Evolutionary conservation across 2,888 invertebrate genomes (phyloP), one percentile per base, ranked within the genome.

Genomic region (Pollenia angustigena): DNA sequence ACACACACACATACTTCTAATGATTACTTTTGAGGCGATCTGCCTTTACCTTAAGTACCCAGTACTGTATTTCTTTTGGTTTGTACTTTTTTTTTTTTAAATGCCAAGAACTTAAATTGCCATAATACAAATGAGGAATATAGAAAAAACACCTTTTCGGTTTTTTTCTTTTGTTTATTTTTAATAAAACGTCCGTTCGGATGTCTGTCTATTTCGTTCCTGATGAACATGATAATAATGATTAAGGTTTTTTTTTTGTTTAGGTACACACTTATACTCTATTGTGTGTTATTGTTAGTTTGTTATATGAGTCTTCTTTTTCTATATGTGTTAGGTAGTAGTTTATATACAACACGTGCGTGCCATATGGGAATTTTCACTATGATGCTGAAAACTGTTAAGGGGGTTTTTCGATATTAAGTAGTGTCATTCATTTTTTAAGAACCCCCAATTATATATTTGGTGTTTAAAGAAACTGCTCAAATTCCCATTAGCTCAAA

Each of bases 331-430:
- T 32, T 16, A 52, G 18, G 0, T 18, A 72, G 0, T 18, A 72
- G 16, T 68, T 72, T 66, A 74, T 58, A 60, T 69, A 32, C 23
- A 62, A 80, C 82, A 80, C 79, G 64, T 82, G 85, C 48, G 42
- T 23, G 44, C 75, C 85, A 86, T 64, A 76, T 79, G 82, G 52
- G 64, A 54, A 52, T 78, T 81, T 48, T 46, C 32, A 18, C 4
- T 10, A 64, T 23, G 44, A 62, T 75, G 42, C 44, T 18, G 9
- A 2, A 12, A 71, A 44, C 32, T 50, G 44, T 23, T 50, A 23
- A 23, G 23, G 56, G 48, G 46, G 56, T 50, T 44, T 58, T 6
- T 40, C 7, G 11, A 0, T 11, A 46, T 44, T 52, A 50, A n/a
- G 4, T 52, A 69, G 69, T 12, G 42, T 7, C 12, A 48, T 46